These are phyloP conservation scores for Eciton burchellii DNA, from an alignment of 1,140 invertebrate species.

Conservation along the genomic window DNA sequence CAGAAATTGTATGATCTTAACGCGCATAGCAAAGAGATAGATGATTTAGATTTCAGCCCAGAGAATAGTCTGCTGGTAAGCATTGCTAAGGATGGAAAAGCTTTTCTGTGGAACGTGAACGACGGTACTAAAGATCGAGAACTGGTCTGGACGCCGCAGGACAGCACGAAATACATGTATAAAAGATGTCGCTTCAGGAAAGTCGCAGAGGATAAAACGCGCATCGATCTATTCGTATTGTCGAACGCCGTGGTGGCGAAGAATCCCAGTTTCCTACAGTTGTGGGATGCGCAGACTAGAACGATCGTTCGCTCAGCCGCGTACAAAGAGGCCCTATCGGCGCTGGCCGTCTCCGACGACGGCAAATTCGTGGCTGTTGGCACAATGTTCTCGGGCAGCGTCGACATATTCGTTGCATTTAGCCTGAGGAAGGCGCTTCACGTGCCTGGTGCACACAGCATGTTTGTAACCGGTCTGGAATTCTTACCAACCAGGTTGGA, in stretches of 20 bases:
- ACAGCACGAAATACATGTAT: constrained; percentile 92
- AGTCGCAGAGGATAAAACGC: constrained; percentile 86
- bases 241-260: constrained; percentile 92
- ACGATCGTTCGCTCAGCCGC: constrained; percentile 86
- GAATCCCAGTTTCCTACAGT: constrained; percentile 90
- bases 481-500: constrained; percentile 92
- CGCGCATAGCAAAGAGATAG: constrained; percentile 93
- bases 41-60: constrained; percentile 96
- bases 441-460: constrained; percentile 94
- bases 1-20: constrained; percentile 89
- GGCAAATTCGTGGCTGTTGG: constrained; percentile 96
- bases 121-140: constrained; percentile 88
- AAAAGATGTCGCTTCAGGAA: constrained; percentile 91
- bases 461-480: constrained; percentile 97
- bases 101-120: constrained; percentile 91
- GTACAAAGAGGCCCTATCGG: constrained; percentile 92
- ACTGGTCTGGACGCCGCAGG: constrained; percentile 91
- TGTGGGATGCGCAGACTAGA: constrained; percentile 89
- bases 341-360: constrained; percentile 95
- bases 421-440: constrained; percentile 95
- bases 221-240: constrained; percentile 92
- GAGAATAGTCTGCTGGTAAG: constrained; percentile 91
- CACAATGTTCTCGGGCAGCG: constrained; percentile 96
- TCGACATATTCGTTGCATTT: constrained; percentile 96
- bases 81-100: constrained; percentile 94